phyloP scores from a whole-genome alignment of 2,888 invertebrate genomes.

The Leptinotarsa juncta region DNA sequence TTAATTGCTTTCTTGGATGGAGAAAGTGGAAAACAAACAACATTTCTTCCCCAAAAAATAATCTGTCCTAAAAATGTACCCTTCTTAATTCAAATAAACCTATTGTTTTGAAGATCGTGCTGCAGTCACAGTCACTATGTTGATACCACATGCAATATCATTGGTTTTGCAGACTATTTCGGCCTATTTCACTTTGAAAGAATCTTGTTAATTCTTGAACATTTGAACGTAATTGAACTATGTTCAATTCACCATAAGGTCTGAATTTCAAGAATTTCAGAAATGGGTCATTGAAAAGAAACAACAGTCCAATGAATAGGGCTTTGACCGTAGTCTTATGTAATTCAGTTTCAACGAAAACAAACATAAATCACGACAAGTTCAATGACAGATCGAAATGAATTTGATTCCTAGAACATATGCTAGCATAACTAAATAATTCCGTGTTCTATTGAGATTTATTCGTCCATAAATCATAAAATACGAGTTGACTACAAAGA shows the following conservation, averaged over 20 bases:
- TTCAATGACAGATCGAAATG: constrained; percentile 16
- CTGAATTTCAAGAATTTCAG: neutral
- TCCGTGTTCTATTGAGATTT: constrained; percentile 1
- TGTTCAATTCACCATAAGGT: neutral
- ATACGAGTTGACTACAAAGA: constrained; percentile 16
- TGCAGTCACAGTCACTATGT: too few species aligned
- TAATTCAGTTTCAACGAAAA: constrained; percentile 9
- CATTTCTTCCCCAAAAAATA: too few species aligned
- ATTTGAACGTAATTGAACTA: too few species aligned
- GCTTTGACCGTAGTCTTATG: neutral
- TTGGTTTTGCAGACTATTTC: too few species aligned
- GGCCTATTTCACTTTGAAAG: too few species aligned
- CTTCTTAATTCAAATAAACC: too few species aligned
- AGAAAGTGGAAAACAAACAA: too few species aligned
- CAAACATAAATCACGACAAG: constrained; percentile 4
- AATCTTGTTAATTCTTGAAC: too few species aligned
- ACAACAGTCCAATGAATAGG: neutral
- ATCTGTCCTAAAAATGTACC: too few species aligned
- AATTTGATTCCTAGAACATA: constrained; percentile 10
- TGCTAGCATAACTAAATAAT: constrained; percentile 3
- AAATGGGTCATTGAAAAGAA: neutral
- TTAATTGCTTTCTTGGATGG: too few species aligned
- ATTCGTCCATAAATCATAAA: constrained; percentile 14
- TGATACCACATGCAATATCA: too few species aligned
- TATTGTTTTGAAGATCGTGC: too few species aligned